phyloP scores from a whole-genome alignment of 2,888 invertebrate species.

The Limnephilus marmoratus region DNA sequence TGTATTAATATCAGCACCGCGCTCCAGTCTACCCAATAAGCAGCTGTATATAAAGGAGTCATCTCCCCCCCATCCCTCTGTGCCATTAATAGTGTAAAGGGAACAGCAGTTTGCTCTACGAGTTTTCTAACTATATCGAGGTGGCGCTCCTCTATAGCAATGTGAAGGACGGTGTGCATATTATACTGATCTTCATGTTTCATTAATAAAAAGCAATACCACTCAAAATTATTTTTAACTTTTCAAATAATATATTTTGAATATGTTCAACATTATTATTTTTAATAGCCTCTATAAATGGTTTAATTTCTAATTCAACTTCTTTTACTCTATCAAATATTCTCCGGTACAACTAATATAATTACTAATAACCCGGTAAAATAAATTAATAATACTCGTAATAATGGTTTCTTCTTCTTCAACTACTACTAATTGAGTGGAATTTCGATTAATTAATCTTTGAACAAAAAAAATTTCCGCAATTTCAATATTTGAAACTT shows the following conservation, averaged over 20 bases:
- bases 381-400: too few relatives aligned
- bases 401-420: too few relatives aligned
- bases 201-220: background rate
- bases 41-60: background rate
- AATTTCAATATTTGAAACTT: background rate
- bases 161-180: background rate
- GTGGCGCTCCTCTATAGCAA: background rate
- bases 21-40: background rate
- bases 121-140: background rate
- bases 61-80: accelerated
- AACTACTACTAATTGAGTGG: too few relatives aligned
- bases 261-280: background rate
- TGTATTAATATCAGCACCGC: background rate
- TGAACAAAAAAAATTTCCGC: background rate
- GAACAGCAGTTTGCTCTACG: background rate
- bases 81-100: background rate
- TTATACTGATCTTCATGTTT: background rate
- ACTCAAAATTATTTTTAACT: background rate
- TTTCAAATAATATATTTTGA: background rate
- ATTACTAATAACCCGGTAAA: too few relatives aligned
- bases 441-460: background rate
- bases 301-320: too few relatives aligned
- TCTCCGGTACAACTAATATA: too few relatives aligned
- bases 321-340: background rate
- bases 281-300: too few relatives aligned